phyloP scores from a whole-genome alignment of 1,140 invertebrate species.

The Drosophila sulfurigaster region DNA sequence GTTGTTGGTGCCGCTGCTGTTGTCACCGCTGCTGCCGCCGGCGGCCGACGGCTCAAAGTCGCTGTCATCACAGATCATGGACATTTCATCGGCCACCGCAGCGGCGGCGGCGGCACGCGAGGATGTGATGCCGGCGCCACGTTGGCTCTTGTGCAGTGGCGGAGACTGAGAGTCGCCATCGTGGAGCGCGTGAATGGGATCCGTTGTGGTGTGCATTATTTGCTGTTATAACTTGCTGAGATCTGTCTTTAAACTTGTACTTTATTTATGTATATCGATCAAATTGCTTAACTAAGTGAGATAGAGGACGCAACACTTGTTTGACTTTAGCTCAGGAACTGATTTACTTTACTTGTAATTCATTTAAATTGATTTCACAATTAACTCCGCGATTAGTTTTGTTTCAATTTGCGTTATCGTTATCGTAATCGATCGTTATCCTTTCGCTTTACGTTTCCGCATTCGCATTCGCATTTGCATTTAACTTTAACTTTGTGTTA shows the following conservation, averaged over 20 bases:
- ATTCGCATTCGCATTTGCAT: not conserved
- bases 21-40: constrained; percentile 41
- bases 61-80: constrained; percentile 69
- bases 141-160: constrained; percentile 67
- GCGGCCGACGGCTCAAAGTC: constrained; percentile 58
- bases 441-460: constrained; percentile 41
- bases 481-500: constrained; percentile 42
- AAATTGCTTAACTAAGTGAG: constrained; percentile 32
- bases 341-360: constrained; percentile 19
- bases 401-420: not conserved
- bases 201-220: constrained; percentile 72
- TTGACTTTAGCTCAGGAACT: constrained; percentile 72
- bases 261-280: constrained; percentile 1
- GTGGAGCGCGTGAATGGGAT: constrained; percentile 71
- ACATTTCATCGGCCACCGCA: constrained; percentile 58
- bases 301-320: constrained; percentile 72
- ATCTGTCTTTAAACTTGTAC: constrained; percentile 1
- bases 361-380: not conserved
- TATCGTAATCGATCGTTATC: constrained; percentile 7
- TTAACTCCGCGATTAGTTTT: not conserved
- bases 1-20: constrained; percentile 20
- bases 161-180: constrained; percentile 71
- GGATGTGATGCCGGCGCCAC: constrained; percentile 38
- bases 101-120: constrained; percentile 54
- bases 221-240: not conserved